Evolutionary conservation across 2,797 vertebrate species (phyloP).

Genomic region (Martes flavigula): DNA sequence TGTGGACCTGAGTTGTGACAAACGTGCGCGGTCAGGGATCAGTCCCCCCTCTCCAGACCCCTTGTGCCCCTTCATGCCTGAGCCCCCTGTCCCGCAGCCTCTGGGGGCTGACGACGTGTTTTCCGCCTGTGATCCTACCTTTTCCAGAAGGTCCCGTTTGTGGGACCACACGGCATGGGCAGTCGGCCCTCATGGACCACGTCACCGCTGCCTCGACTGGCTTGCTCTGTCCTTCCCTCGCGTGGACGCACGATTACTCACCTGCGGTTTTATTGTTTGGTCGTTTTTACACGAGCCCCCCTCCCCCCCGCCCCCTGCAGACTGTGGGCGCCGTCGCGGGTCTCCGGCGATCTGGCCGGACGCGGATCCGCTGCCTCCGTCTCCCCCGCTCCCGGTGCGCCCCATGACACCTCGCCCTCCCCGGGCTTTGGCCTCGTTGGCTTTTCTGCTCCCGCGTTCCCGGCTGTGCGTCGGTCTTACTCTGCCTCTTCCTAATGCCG

Average conservation of each 20-base stretch:
- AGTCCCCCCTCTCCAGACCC: neutral
- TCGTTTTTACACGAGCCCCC: no score
- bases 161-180: neutral
- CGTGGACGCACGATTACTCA: no score
- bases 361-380: no score
- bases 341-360: no score
- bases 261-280: neutral
- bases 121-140: no score
- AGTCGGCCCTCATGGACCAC: neutral
- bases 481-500: neutral
- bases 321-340: no score
- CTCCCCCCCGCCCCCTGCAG: no score
- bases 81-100: neutral
- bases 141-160: neutral
- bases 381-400: neutral
- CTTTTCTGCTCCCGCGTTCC: no score
- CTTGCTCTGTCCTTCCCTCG: accelerated
- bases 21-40: neutral
- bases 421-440: neutral
- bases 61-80: neutral
- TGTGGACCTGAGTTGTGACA: neutral
- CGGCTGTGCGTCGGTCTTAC: neutral
- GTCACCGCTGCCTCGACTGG: no score
- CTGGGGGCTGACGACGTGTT: neutral
- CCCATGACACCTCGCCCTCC: neutral